Percentiles rank a stretch among this genome's conserved stretches.
Conservation (phyloP, 2,888 invertebrate genomes). For the Lumbricus terrestris region DNA sequence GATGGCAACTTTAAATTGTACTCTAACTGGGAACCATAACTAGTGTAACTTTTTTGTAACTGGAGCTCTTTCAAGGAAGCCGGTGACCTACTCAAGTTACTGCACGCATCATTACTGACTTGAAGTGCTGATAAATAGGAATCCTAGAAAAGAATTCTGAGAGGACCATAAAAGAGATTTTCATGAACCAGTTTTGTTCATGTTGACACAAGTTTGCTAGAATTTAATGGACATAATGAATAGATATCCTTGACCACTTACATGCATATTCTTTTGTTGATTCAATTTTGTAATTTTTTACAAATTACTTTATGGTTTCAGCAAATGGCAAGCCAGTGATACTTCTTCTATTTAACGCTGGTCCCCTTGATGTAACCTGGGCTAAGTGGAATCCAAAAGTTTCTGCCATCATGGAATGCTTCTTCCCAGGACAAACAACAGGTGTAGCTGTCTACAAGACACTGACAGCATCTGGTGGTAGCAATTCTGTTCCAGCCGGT, state of each 20-base stretch:
- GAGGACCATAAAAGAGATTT: not conserved
- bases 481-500: slow-evolving; percentile 39
- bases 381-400: slow-evolving; percentile 43
- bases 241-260: not conserved
- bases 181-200: too few relatives aligned
- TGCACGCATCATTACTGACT: too few relatives aligned
- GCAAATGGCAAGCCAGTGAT: slow-evolving; percentile 33
- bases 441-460: slow-evolving; percentile 38
- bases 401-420: slow-evolving; percentile 39
- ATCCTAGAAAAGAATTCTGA: not conserved
- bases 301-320: too few relatives aligned
- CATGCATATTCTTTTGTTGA: not conserved
- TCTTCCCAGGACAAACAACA: slow-evolving; percentile 41
- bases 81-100: not conserved
- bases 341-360: slow-evolving; percentile 39
- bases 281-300: too few relatives aligned
- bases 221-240: not conserved
- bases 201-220: not conserved
- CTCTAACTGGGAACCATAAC: not conserved
- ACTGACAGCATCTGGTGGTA: slow-evolving; percentile 30
- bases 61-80: not conserved
- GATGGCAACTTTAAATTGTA: not conserved
- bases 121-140: not conserved
- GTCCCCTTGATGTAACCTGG: slow-evolving; percentile 48
- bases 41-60: not conserved